A percentile compares a stretch with the other conserved stretches of the same genome.
These are phyloP conservation scores for Brachionus rotundiformis DNA, from an alignment of 1,140 invertebrate genomes.

Conservation along the genomic window DNA sequence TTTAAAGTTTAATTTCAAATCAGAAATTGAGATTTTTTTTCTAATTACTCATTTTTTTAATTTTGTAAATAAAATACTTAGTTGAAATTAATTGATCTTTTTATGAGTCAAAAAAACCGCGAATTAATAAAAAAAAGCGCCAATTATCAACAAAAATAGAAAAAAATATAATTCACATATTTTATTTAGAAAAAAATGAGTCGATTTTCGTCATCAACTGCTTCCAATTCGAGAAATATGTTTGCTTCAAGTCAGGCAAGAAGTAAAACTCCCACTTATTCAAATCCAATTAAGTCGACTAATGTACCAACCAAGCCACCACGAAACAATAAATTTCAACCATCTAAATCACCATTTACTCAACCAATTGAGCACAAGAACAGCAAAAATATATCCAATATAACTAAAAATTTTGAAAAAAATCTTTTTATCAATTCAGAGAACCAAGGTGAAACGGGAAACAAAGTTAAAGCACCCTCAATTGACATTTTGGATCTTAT, in stretches of 20 bases:
- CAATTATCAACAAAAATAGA: not conserved
- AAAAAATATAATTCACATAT: not conserved
- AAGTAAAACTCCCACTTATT: not conserved
- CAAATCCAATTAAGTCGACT: not conserved
- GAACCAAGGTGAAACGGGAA: not conserved
- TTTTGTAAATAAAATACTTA: not conserved
- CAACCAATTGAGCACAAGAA: not conserved
- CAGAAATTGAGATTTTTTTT: not conserved
- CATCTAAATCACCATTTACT: not conserved
- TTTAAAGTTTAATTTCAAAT: not conserved
- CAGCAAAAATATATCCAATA: not conserved
- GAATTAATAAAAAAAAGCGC: not conserved
- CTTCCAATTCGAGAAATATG: not conserved
- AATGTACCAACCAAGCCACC: not conserved
- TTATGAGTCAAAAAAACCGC: not conserved
- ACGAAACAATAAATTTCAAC: not conserved
- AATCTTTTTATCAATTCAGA: not conserved
- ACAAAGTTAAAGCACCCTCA: not conserved
- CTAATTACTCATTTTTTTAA: not conserved
- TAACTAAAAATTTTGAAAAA: slow-evolving; percentile 5
- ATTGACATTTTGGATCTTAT: slow-evolving; percentile 11
- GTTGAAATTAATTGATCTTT: not conserved
- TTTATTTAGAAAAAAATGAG: not conserved
- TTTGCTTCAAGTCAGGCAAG: not conserved
- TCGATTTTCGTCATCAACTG: not conserved